Evolutionary conservation across 2,797 vertebrate species (phyloP), one percentile per base, ranked within the genome.

Genomic region (Leptoclinus maculatus): DNA sequence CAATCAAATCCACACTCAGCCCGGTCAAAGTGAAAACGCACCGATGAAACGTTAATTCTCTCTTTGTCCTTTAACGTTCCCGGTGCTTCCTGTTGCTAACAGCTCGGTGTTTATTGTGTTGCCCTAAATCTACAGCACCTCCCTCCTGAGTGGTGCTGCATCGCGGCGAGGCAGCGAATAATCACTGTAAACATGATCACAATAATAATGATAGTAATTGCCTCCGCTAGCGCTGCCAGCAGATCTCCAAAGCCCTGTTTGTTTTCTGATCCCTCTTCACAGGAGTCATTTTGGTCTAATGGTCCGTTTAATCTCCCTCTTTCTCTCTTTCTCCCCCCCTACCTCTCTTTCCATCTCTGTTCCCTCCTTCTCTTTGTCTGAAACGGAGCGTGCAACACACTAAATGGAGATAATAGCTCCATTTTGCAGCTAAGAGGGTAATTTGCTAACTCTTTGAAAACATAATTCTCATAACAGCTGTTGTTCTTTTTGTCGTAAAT

Each of bases 261-360:
- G 85, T 91, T 89, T 91, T 87, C 84, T 88, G 88, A 89, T 92
- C 83, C 87, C 84, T 87, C 88, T 86, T 89, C 89, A 90, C 84
- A 89, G 82, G 87, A 93, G 80, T 88, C 89, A 87, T 92, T 89
- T 83, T 89, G 88, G 73, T 87, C 84, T 92, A 92, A 93, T 92
- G 89, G 91, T 86, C 71, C 84, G 70, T 89, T 89, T 91, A 87
- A 87, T 89, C 87, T 90, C 71, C 34, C 79, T 51, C 76, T 76
- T 51, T 75, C 77, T 64, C 73, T 45, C 71, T 10, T 63, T 49
- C 60, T 65, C 66, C 32, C 67, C 47, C 47, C 64, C 53, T 71
- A 49, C 11, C 59, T 36, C 59, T 51, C 72, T 7, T 59, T 79
- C 74, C 82, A 34, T 71, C 76, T 78, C 68, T 11, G 5, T 70